Evolutionary conservation across 2,113 vertebrate genomes (phyloP).

Genomic region (Eublepharis macularius): DNA sequence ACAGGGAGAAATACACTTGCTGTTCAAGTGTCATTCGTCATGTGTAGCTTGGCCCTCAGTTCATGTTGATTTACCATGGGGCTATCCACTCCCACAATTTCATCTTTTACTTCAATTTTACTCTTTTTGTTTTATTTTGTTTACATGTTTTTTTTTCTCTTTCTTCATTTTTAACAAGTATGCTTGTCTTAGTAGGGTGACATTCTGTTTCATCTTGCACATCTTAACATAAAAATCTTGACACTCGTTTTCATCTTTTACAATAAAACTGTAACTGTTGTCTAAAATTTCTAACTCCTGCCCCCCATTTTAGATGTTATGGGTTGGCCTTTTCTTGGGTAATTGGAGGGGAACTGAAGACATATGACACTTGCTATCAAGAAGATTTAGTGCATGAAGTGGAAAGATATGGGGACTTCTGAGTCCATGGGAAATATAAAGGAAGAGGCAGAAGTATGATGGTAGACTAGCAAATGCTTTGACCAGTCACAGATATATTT

Average conservation of each 20-base stretch:
- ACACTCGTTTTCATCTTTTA: constrained; percentile 2
- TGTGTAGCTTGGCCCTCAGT: too few relatives aligned
- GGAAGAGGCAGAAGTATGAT: neutral
- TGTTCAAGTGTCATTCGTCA: too few relatives aligned
- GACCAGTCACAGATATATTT: neutral
- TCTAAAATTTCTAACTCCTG: neutral
- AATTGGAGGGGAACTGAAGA: neutral
- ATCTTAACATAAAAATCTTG: constrained; percentile 5
- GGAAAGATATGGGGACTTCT: neutral
- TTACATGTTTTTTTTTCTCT: neutral
- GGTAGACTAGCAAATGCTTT: neutral
- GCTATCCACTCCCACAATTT: neutral
- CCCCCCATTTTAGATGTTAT: neutral
- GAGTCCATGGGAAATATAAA: neutral
- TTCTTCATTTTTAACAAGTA: neutral
- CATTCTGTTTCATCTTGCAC: neutral
- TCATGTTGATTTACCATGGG: neutral
- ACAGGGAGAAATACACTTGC: too few relatives aligned
- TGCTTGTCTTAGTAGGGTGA: neutral
- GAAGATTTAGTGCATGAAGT: neutral
- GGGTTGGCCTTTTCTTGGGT: neutral
- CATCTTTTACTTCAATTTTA: neutral
- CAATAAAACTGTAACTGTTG: neutral
- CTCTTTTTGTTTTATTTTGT: neutral
- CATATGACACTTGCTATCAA: neutral